Conservation (phyloP, 2,888 invertebrate species). For the Aradus depressus region DNA sequence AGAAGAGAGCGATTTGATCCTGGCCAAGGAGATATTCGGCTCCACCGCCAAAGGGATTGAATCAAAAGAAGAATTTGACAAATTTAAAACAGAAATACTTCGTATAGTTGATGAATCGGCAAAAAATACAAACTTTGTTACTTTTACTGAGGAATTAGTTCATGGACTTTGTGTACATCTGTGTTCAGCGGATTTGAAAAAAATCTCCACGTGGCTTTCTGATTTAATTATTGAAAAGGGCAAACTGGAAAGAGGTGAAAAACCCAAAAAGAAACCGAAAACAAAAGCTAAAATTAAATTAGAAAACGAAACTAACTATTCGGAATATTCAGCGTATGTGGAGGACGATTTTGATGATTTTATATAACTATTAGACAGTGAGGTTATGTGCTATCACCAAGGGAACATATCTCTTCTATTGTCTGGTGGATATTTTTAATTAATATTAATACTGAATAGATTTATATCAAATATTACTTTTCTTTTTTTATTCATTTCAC, state of each 20-base stretch:
- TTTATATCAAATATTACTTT: too few relatives aligned
- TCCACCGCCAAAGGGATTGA: conserved; percentile 18
- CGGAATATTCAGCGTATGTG: conserved; percentile 32
- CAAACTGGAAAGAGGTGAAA: conserved; percentile 74
- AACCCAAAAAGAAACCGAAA: conserved; percentile 64
- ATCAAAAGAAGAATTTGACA: conserved; percentile 31
- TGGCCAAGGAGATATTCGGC: conserved; percentile 32
- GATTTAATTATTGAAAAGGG: conserved; percentile 77
- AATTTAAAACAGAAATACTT: conserved; percentile 30
- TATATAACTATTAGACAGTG: too few relatives aligned
- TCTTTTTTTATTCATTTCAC: too few relatives aligned
- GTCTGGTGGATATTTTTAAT: too few relatives aligned
- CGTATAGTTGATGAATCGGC: conserved; percentile 29
- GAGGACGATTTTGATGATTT: conserved; percentile 33
- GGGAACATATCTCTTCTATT: too few relatives aligned
- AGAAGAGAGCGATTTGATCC: conserved; percentile 64
- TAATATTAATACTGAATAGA: too few relatives aligned
- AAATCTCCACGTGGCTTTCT: conserved; percentile 72
- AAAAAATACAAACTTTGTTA: conserved; percentile 30
- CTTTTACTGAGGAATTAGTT: conserved; percentile 47
- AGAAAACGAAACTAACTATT: conserved; percentile 41
- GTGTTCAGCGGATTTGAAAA: conserved; percentile 65
- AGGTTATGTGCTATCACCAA: too few relatives aligned
- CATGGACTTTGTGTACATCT: conserved; percentile 64
- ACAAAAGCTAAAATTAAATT: conserved; percentile 65